Evolutionary conservation across 1,140 invertebrate genomes (phyloP).

Genomic region (Battus philenor): DNA sequence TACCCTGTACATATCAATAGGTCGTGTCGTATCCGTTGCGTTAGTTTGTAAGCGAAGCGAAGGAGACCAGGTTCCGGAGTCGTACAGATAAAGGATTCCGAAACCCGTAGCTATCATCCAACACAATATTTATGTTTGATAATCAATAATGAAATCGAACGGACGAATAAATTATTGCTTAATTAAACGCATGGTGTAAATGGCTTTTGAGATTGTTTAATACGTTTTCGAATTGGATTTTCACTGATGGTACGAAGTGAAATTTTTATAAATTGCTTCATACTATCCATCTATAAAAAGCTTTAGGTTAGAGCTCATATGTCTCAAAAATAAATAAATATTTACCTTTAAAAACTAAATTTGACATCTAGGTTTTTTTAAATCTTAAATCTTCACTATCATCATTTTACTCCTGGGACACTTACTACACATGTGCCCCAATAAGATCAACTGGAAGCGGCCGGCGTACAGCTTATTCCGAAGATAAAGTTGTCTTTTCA

Average conservation of each 20-base stretch:
- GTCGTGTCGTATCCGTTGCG: constrained; percentile 5
- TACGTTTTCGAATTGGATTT: constrained; percentile 3
- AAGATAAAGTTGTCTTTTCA: no score
- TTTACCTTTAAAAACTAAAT: no score
- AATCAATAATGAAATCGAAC: constrained; percentile 12
- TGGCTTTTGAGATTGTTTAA: constrained; percentile 6
- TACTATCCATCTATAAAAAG: no score
- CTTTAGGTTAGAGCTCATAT: no score
- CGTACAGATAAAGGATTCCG: constrained; percentile 16
- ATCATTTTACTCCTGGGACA: no score
- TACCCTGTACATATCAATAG: not conserved
- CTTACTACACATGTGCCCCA: no score
- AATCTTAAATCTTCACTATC: no score
- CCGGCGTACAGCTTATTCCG: no score
- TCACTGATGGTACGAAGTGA: not conserved
- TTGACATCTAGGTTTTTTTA: no score
- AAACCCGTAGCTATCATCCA: constrained; percentile 7
- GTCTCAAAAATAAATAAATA: no score
- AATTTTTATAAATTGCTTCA: no score
- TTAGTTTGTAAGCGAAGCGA: constrained; percentile 4
- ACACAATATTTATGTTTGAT: constrained; percentile 17
- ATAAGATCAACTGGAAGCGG: no score
- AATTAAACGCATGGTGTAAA: constrained; percentile 17
- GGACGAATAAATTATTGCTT: constrained; percentile 17
- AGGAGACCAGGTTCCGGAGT: constrained; percentile 3